Base-by-base conservation (phyloP, 1,140 invertebrate species). In the Limonius californicus region DNA sequence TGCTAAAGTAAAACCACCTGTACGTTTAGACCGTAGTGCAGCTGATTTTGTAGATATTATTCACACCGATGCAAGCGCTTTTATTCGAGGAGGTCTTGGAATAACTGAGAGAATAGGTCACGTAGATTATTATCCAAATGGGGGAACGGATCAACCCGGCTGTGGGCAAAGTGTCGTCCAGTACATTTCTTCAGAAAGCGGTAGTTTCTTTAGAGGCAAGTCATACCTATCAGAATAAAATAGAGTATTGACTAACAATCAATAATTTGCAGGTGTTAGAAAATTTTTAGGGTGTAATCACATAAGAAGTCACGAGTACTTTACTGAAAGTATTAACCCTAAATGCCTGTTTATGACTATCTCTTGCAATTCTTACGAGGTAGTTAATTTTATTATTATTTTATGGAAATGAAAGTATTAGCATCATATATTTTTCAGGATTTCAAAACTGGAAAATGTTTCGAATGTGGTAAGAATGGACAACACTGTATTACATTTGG, bases 101-200 rank as follows among this genome's bases (percentile, higher is more conserved):
- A 90, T 94, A 69, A 85, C 81, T 35, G 87, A 93, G 71, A 82
- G 88, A 0, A 85, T 90, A 30, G 92, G 90, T 0, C 91, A 95
- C 72, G 85, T 94, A 0, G 94, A 96, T 76, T 96, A 94, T 77
- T 95, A 89, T 75, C 92, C 92, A 0, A 96, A 95, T 69, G 91
- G 91, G 0, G 93, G 93, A 0, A 82, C 84, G 4, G 84, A 87
- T 62, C 93, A 95, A 75, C 93, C 93, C 0, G 93, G 93, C 0
- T 95, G 93, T 72, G 85, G 85, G 65, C 83, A 87, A 63, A 85
- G 85, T 16, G 82, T 90, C 14, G 78, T 85, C 53, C 82, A 89
- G 54, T 86, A 85, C 3, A 85, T 91, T 43, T 83, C 82, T 32
- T 78, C 84, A 42, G 83, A 86, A 72, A 80, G 85, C 16, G 87